Conservation (phyloP, 1,140 invertebrate species). For the Drosophila persimilis region DNA sequence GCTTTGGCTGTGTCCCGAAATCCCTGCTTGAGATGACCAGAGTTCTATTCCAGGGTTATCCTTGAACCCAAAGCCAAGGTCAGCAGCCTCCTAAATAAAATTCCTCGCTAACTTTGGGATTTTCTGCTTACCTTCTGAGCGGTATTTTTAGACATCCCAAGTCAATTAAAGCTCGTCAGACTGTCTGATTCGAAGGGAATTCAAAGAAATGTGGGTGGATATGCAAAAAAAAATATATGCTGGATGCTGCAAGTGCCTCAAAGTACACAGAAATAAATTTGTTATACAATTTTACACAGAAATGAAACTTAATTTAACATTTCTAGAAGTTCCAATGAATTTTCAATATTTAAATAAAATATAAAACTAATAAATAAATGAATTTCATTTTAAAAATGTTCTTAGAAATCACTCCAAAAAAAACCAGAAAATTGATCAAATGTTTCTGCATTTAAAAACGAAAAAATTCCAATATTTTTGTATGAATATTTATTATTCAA, state of each 20-base stretch:
- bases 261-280: too few relatives aligned
- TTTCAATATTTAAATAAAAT: too few relatives aligned
- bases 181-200: not conserved
- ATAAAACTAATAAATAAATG: too few relatives aligned
- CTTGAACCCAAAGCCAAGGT: slow-evolving; percentile 45
- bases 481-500: too few relatives aligned
- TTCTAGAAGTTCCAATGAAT: too few relatives aligned
- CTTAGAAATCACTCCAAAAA: too few relatives aligned
- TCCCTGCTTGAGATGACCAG: slow-evolving; percentile 10
- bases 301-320: too few relatives aligned
- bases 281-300: too few relatives aligned
- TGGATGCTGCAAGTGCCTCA: too few relatives aligned
- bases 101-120: not conserved
- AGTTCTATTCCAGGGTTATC: slow-evolving; percentile 7
- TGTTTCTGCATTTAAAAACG: not conserved
- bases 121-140: not conserved
- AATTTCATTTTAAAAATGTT: too few relatives aligned
- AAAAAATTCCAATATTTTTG: too few relatives aligned
- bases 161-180: slow-evolving; percentile 20
- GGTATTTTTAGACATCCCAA: not conserved
- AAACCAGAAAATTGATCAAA: not conserved
- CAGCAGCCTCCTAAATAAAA: not conserved
- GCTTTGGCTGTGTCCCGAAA: slow-evolving; percentile 33
- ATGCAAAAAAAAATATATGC: not conserved
- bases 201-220: not conserved